These are phyloP conservation scores for Coendou prehensilis DNA, from an alignment of 2,797 vertebrate species.

Conservation along the genomic window DNA sequence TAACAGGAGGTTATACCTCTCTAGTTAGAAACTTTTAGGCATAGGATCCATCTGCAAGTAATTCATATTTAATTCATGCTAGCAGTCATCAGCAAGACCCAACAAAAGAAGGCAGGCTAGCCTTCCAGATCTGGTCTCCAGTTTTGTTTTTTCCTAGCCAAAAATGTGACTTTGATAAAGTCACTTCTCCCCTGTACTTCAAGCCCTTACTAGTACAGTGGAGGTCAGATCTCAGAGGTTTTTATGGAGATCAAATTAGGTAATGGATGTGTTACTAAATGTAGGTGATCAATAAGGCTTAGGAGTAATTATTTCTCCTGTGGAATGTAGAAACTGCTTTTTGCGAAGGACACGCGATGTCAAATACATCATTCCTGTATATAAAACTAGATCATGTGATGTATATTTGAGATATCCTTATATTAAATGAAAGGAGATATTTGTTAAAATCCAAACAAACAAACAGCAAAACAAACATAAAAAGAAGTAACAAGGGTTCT, in stretches of 20 bases:
- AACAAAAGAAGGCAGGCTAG: not conserved
- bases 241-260: not conserved
- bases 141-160: not conserved
- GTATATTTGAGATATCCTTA: not conserved
- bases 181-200: not conserved
- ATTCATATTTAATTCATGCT: not conserved
- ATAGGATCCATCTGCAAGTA: not conserved
- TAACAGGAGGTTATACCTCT: not conserved
- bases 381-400: not conserved
- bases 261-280: not conserved
- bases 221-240: not conserved
- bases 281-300: not conserved
- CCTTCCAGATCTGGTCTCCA: not conserved
- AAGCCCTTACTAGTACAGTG: not conserved
- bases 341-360: not conserved
- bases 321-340: constrained; percentile 14
- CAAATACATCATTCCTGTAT: not conserved
- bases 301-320: not conserved
- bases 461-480: not conserved
- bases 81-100: not conserved
- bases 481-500: not conserved
- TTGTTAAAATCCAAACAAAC: not conserved
- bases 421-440: not conserved
- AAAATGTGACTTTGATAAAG: not conserved
- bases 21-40: not conserved